A percentile compares a stretch with the other conserved stretches of the same genome.
Evolutionary conservation across 2,113 vertebrate species (phyloP).

Genomic region (Zingel zingel): DNA sequence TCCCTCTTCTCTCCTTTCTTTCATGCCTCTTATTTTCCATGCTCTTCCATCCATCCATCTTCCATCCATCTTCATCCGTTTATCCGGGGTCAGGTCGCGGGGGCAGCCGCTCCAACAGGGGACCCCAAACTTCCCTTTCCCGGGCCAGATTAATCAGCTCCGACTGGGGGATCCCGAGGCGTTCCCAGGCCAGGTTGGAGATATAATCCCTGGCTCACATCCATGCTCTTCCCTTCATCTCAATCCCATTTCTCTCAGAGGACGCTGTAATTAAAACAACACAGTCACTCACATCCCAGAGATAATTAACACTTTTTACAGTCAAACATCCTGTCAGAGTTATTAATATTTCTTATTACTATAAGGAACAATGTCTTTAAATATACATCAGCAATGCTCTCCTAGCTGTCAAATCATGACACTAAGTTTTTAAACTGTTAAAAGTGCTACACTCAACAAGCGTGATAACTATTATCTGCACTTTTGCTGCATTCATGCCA

Average conservation of each 20-base stretch:
- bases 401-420: neutral
- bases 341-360: neutral
- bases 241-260: neutral
- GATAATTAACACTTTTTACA: neutral
- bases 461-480: neutral
- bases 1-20: neutral
- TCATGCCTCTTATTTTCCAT: neutral
- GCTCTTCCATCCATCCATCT: neutral
- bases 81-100: no score
- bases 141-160: no score
- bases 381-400: neutral
- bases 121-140: no score
- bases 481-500: neutral
- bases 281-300: neutral
- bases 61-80: neutral
- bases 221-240: neutral
- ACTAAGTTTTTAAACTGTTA: neutral
- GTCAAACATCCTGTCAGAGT: neutral
- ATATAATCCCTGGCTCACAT: neutral
- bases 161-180: no score
- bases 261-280: fast-evolving
- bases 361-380: neutral
- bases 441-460: neutral
- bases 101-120: no score
- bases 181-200: no score